Evolutionary conservation across 2,888 invertebrate species (phyloP).

Genomic region (Aquatica leii): DNA sequence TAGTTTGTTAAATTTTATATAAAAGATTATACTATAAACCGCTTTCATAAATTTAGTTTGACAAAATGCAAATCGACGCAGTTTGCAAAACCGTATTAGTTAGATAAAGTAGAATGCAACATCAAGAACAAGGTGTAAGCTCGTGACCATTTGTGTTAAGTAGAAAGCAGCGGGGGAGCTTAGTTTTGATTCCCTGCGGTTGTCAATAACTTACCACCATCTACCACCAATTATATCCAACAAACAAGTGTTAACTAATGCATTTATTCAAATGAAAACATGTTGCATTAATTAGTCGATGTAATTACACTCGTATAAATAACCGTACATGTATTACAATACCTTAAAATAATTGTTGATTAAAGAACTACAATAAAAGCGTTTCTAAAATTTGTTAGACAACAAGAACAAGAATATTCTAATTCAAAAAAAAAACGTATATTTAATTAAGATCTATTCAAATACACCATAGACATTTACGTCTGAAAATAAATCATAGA

Average conservation of each 20-base stretch:
- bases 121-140: constrained; percentile 23
- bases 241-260: constrained; percentile 11
- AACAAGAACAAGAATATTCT: too few relatives aligned
- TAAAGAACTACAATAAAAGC: too few relatives aligned
- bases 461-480: too few relatives aligned
- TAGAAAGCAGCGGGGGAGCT: constrained; percentile 47
- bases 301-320: constrained; percentile 12
- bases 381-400: too few relatives aligned
- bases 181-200: constrained; percentile 52
- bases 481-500: too few relatives aligned
- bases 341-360: too few relatives aligned
- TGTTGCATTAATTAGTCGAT: constrained; percentile 14
- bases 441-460: too few relatives aligned
- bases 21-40: too few relatives aligned
- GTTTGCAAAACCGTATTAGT: constrained; percentile 18
- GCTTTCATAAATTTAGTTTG: not conserved
- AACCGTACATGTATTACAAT: too few relatives aligned
- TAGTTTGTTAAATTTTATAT: too few relatives aligned
- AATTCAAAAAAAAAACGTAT: too few relatives aligned
- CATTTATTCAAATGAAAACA: constrained; percentile 6
- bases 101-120: constrained; percentile 17
- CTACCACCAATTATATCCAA: constrained; percentile 51
- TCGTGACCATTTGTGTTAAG: constrained; percentile 42
- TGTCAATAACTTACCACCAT: constrained; percentile 57
- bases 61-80: constrained; percentile 15